Evolutionary conservation across 30 jellyfish, hydroid and myxozoan genomes (phyloP).

Genomic region (Phacellophora camtschatica): DNA sequence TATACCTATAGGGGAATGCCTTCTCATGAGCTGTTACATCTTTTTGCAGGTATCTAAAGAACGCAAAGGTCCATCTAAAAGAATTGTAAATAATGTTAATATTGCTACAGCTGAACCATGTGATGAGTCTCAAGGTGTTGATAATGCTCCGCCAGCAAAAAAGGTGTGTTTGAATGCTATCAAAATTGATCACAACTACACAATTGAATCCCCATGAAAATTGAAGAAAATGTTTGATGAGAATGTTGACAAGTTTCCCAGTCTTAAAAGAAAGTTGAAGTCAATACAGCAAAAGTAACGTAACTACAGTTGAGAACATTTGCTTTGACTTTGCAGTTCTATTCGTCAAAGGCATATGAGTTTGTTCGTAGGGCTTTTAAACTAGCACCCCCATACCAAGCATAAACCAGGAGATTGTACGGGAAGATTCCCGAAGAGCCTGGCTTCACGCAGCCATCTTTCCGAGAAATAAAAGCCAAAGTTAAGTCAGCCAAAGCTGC

Average conservation of each 20-base stretch:
- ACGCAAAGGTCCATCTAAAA: not conserved
- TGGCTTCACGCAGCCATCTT: slow-evolving; percentile 52
- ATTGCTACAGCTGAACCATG: too few relatives aligned
- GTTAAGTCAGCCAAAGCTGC: not conserved
- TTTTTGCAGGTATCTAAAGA: not conserved
- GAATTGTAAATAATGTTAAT: too few relatives aligned
- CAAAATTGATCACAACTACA: not conserved
- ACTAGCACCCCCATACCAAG: slow-evolving; percentile 34
- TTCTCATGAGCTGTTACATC: too few relatives aligned
- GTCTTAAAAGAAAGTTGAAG: not conserved
- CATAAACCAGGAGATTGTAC: slow-evolving; percentile 38
- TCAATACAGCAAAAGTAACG: not conserved
- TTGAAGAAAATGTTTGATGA: not conserved
- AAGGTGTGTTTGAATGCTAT: not conserved
- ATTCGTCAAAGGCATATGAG: slow-evolving; percentile 36
- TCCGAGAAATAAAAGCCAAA: not conserved
- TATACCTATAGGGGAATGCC: too few relatives aligned
- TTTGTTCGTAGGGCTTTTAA: slow-evolving; percentile 28
- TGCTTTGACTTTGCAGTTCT: slow-evolving; percentile 33
- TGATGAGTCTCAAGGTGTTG: too few relatives aligned
- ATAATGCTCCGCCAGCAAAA: not conserved
- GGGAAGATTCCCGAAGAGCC: slow-evolving; percentile 51
- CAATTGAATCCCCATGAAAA: not conserved
- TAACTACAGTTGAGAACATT: slow-evolving; percentile 23
- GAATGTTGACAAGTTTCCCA: not conserved